Conservation (phyloP, 1,140 invertebrate genomes). For the Drosophila orena region DNA sequence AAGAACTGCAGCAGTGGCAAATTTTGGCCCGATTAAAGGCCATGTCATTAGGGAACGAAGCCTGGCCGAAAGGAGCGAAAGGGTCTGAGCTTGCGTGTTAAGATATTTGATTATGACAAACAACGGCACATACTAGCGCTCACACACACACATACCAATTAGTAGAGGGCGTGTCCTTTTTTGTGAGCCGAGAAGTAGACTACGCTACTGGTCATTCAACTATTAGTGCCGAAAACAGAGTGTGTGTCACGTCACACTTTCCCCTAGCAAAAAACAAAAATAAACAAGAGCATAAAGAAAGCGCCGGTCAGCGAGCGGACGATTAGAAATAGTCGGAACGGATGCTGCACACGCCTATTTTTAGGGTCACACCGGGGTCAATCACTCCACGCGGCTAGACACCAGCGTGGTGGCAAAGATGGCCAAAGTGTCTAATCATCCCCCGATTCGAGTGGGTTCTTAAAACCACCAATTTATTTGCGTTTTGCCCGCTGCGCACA, state of each 20-base stretch:
- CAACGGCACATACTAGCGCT: constrained; percentile 21
- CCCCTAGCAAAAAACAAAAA: constrained; percentile 26
- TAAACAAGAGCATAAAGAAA: constrained; percentile 56
- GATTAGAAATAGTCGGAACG: constrained; percentile 57
- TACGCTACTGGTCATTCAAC: constrained; percentile 31
- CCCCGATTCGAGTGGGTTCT: constrained; percentile 31
- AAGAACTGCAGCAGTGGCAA: constrained; percentile 66
- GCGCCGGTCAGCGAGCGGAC: constrained; percentile 29
- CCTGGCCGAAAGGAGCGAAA: constrained; percentile 8
- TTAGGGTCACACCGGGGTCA: constrained; percentile 56
- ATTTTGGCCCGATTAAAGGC: constrained; percentile 55
- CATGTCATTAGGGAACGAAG: constrained; percentile 54
- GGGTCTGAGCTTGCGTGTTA: constrained; percentile 66
- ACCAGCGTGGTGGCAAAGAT: neutral
- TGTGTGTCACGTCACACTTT: constrained; percentile 63
- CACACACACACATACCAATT: constrained; percentile 44
- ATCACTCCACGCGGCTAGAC: constrained; percentile 55
- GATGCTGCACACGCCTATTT: constrained; percentile 44
- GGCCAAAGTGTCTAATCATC: constrained; percentile 34
- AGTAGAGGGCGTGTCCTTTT: constrained; percentile 69
- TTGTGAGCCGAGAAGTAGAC: constrained; percentile 48
- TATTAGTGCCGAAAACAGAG: constrained; percentile 36
- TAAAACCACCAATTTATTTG: constrained; percentile 71
- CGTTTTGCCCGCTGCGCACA: constrained; percentile 45
- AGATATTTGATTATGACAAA: constrained; percentile 80